Base-by-base conservation (phyloP, 2,797 vertebrate genomes). In the Brotula barbata region DNA sequence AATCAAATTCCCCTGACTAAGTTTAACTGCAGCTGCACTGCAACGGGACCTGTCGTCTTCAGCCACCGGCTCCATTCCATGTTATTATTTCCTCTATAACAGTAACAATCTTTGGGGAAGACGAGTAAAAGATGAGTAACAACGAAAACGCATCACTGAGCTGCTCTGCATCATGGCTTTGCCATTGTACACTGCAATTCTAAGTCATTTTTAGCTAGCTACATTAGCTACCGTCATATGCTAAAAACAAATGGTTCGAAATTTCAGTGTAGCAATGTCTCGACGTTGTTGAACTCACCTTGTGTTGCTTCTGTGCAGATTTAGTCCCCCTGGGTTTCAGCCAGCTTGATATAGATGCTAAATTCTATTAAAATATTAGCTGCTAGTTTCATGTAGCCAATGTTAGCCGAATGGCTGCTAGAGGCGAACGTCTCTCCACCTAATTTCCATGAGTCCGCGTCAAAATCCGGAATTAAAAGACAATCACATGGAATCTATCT, bases 261-360 rank as follows among this genome's bases (percentile, higher is more conserved):
- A 55, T 5, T 1, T 12, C n/a, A 39, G 3, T 43, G 0, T 44
- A 46, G 6, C 16, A 45, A 6, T 11, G 11, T 33, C 11, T 33
- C 11, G 11, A 33, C 31, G 11, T 33, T 36, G 13, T n/a, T 15
- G 0, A 6, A 66, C 71, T 51, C 67, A 87, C 83, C 78, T 82
- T 58, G 22, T 5, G 11, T 23, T 23, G 19, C 3, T 25, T 43
- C 13, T 36, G 1, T 43, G 73, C 33, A 45, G 41, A 44, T 36
- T 14, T 14, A 1, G 11, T 17, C 8, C 1, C 0, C 6, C 16
- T 43, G 1, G 2, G 3, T 51, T 61, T 47, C 12, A 49, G n/a
- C 22, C 61, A 77, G 68, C 1, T 73, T 62, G 14, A 19, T 28
- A 31, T 19, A 47, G 47, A 37, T 25, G 23, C 1, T 54, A 6